Evolutionary conservation across 1,140 invertebrate species (phyloP).

Genomic region (Aplysia californica): DNA sequence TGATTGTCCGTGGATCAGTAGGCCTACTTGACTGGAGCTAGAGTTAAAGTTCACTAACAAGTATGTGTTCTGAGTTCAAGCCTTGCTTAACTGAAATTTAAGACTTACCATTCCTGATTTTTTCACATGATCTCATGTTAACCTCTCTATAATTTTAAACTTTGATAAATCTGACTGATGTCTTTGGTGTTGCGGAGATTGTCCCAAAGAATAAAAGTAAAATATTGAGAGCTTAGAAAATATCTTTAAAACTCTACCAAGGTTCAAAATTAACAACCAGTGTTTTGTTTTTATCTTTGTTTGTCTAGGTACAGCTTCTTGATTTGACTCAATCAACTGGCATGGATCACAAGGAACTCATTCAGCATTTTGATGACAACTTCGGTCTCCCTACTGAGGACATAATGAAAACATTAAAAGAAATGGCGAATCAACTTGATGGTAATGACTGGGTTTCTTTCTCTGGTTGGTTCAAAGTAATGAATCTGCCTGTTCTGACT

Average conservation of each 20-base stretch:
- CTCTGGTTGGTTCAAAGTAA: constrained; percentile 50
- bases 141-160: too few species aligned
- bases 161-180: too few species aligned
- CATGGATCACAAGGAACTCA: constrained; percentile 39
- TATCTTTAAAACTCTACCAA: constrained; percentile 41
- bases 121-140: too few species aligned
- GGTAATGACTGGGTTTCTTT: constrained; percentile 47
- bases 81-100: too few species aligned
- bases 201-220: constrained; percentile 47
- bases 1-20: too few species aligned
- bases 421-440: constrained; percentile 37
- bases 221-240: constrained; percentile 43
- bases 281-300: too few species aligned
- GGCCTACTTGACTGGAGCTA: too few species aligned
- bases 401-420: constrained; percentile 51
- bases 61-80: too few species aligned
- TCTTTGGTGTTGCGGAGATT: constrained; percentile 53
- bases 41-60: too few species aligned
- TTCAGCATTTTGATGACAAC: constrained; percentile 50
- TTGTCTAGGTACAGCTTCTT: constrained; percentile 55
- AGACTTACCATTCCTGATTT: too few species aligned
- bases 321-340: constrained; percentile 52
- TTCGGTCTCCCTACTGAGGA: constrained; percentile 50
- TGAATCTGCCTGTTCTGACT: constrained; percentile 48
- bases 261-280: constrained; percentile 52